Base-by-base conservation (phyloP, 2,888 invertebrate genomes). In the Hypercompe scribonia region DNA sequence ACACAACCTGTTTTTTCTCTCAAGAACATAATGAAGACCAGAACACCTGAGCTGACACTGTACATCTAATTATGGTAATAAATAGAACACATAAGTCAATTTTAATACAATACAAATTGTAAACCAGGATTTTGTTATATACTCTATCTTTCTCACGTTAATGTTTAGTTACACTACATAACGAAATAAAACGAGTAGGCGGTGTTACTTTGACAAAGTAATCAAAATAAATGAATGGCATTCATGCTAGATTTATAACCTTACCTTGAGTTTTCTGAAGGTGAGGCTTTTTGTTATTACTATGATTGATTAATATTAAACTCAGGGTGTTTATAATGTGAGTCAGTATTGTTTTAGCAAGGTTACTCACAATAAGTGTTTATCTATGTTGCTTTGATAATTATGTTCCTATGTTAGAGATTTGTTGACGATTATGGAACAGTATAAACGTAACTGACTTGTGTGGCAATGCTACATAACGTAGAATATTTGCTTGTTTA, bases 231-330 rank as follows among this genome's bases (percentile, higher is more conserved):
- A 69, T 21, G 36, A 69, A 34, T 36, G 63, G 69, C 73, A 58
- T 39, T 74, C 71, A 63, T 58, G 39, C 46, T 71, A 34, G 77
- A 65, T 79, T 58, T 65, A 58, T 68, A 74, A 58, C 36, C 69
- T 71, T 66, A 70, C 33, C 65, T 65, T 65, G 36, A 65, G 24
- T 21, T 39, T 36, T 65, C 65, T 65, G 34, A 65, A 65, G 65
- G 65, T 36, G 34, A 65, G 65, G 65, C 34, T 39, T 65, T 36
- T 28, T 58, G 54, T 58, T 58, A 65, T 36, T 36, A 65, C 39
- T 34, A n/a, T 65, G 65, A 65, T 65, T 65, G 65, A 65, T 65
- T 65, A 65, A n/a, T 65, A 10, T 34, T 36, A n/a, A 13, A 11
- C 33, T 39, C 8, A 10, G 61, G 21, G 31, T 31, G 31, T 63